These are phyloP conservation scores for Graptemys geographica DNA, from an alignment of 2,797 vertebrate genomes.

Conservation along the genomic window DNA sequence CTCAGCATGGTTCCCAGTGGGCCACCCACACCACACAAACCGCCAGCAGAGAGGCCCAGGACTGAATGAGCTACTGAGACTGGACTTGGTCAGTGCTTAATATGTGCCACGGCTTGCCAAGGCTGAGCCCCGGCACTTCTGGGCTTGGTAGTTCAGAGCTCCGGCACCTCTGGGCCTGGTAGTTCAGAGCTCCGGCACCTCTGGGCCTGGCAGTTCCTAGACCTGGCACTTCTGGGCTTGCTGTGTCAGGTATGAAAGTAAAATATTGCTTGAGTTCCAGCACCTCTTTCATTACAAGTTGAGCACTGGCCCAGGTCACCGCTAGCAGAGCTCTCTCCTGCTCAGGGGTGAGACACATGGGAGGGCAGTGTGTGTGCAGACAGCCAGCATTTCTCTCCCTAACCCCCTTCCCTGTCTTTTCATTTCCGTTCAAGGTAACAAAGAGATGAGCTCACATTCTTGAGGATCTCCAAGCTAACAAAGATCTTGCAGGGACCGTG, in stretches of 20 bases:
- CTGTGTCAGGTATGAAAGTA: too few species aligned
- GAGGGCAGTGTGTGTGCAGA: background rate
- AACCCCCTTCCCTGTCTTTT: background rate
- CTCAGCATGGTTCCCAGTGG: background rate
- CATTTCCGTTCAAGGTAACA: background rate
- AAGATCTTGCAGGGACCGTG: background rate
- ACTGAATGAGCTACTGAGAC: background rate
- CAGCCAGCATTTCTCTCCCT: background rate
- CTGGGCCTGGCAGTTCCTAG: too few species aligned
- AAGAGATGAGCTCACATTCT: background rate
- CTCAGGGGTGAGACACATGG: background rate
- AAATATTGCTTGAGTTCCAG: too few species aligned
- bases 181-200: too few species aligned
- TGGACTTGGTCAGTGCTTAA: background rate
- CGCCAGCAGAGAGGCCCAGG: too few species aligned
- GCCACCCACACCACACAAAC: background rate
- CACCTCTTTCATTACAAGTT: too few species aligned
- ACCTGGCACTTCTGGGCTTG: too few species aligned
- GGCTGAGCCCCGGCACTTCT: too few species aligned
- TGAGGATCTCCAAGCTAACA: conserved; percentile 8
- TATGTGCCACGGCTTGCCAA: too few species aligned
- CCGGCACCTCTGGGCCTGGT: too few species aligned
- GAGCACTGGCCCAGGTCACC: background rate
- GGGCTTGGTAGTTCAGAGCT: too few species aligned
- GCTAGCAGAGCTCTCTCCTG: background rate